Conservation (phyloP, 2,797 vertebrate genomes). For the Denticeps clupeoides region DNA sequence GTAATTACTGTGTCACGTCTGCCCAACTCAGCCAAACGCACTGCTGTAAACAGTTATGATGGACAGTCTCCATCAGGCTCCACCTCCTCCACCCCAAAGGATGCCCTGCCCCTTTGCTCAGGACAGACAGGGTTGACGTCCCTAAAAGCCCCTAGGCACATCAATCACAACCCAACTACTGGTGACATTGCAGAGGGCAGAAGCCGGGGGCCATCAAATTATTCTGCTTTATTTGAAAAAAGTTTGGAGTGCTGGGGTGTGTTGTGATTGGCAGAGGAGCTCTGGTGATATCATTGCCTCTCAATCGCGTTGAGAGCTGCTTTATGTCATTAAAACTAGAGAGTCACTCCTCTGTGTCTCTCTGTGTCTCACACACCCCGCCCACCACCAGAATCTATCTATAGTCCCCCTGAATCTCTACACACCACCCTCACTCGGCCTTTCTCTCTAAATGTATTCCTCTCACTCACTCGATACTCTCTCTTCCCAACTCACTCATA, state of each 20-base stretch:
- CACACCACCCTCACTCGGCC: slow-evolving; percentile 48
- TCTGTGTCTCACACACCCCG: slow-evolving; percentile 26
- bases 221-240: slow-evolving; percentile 39
- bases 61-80: slow-evolving; percentile 29
- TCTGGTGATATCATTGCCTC: slow-evolving; percentile 59
- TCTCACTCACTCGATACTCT: slow-evolving; percentile 27
- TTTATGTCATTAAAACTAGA: slow-evolving; percentile 69
- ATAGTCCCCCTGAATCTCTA: too few species aligned
- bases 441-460: slow-evolving; percentile 42
- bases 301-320: slow-evolving; percentile 58
- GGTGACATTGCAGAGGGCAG: slow-evolving; percentile 48
- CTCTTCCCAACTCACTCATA: slow-evolving; percentile 14
- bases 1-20: slow-evolving; percentile 55
- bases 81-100: slow-evolving; percentile 2
- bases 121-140: too few species aligned
- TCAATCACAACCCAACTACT: slow-evolving; percentile 59
- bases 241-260: slow-evolving; percentile 16
- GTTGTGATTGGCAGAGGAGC: slow-evolving; percentile 34
- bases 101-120: too few species aligned
- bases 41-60: slow-evolving; percentile 31
- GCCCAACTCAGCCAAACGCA: neutral
- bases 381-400: too few species aligned
- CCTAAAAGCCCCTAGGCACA: slow-evolving; percentile 40
- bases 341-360: slow-evolving; percentile 50
- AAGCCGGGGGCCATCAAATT: slow-evolving; percentile 62